Evolutionary conservation across 2,888 invertebrate species (phyloP).

Genomic region (Hypercompe scribonia): DNA sequence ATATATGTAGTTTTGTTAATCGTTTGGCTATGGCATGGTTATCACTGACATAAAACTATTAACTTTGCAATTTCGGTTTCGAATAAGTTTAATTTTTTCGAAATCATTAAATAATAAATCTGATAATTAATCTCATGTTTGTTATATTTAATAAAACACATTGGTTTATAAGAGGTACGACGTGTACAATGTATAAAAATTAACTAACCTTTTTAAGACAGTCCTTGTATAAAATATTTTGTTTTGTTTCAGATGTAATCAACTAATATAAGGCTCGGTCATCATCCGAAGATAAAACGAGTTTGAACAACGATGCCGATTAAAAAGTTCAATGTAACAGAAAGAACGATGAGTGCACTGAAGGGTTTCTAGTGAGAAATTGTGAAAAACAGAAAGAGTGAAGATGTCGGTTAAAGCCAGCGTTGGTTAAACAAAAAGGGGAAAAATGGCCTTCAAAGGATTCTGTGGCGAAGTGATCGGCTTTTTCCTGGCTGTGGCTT

Average conservation of each 20-base stretch:
- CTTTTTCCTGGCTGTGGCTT: slow-evolving; percentile 79
- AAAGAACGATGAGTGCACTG: slow-evolving; percentile 68
- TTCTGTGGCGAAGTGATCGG: slow-evolving; percentile 80
- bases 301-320: slow-evolving; percentile 64
- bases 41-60: no score
- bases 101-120: no score
- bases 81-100: no score
- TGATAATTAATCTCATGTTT: no score
- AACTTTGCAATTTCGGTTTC: no score
- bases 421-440: slow-evolving; percentile 78
- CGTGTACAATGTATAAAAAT: background rate
- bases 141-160: no score
- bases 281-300: slow-evolving; percentile 45
- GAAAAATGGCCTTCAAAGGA: slow-evolving; percentile 81
- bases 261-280: slow-evolving; percentile 31
- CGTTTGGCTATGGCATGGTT: no score
- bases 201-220: slow-evolving; percentile 5
- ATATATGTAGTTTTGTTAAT: no score
- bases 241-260: slow-evolving; percentile 71
- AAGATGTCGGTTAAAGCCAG: slow-evolving; percentile 81
- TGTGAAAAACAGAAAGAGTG: slow-evolving; percentile 67
- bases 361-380: slow-evolving; percentile 69
- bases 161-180: no score
- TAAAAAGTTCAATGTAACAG: slow-evolving; percentile 58
- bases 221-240: slow-evolving; percentile 14